Evolutionary conservation across 2,113 vertebrate genomes (phyloP), one percentile per base, ranked within the genome.

Genomic region (Prinia subflava): DNA sequence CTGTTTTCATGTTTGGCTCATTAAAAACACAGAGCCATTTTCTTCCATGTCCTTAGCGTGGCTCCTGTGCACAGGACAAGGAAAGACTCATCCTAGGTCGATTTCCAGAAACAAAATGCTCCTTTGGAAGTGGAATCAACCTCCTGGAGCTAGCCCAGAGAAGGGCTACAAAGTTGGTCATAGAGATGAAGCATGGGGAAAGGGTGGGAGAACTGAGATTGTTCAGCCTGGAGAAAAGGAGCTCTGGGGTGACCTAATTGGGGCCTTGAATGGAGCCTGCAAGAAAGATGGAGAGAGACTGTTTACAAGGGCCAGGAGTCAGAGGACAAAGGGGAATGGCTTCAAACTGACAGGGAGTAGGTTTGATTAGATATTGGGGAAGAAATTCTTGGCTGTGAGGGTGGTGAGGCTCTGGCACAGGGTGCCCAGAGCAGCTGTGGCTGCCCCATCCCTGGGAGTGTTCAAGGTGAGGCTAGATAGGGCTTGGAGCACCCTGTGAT

Each of bases 231-330:
- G 8, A 87, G 23, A 53, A 69, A 44, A 47, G 55, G 30, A 63
- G 24, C 20, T 63, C 24, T 1, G 0, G 47, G 23, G 41, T 70
- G 28, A 46, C 39, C 5, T 20, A 41, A 53, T 0, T n/a, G n/a
- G 15, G 56, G 13, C 13, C 47, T 63, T 39, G 47, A 87, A 63
- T 12, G 39, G 9, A 77, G 14, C 16, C n/a, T 53, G 49, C 24
- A 30, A 79, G 28, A 30, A 70, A 30, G n/a, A 30, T 39, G 21
- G 14, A 44, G 71, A 59, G 35, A 42, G 53, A 44, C 7, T 42
- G 13, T 37, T 31, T 21, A 22, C 0, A 3, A 33, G 10, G 21
- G 30, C 30, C 39, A 55, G 56, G 65, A 79, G 47, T 41, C 4
- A 79, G 41, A 63, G n/a, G n/a, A 53, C 41, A 70, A 37, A 4